phyloP scores from a whole-genome alignment of 2,113 vertebrate genomes.

The Ammodytes dubius region DNA sequence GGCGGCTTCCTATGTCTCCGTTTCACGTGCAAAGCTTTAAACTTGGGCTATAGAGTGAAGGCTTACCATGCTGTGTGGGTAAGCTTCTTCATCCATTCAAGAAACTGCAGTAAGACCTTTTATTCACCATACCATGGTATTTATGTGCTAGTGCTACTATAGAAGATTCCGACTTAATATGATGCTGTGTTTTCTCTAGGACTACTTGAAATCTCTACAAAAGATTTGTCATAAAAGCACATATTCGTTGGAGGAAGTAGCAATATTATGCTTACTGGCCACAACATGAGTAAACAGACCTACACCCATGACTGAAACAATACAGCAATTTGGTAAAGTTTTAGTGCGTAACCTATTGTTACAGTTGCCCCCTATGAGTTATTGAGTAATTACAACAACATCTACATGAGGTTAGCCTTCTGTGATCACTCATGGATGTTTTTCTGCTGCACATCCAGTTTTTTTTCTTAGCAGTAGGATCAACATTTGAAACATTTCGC shows the following conservation, averaged over 20 bases:
- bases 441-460: no score
- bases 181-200: constrained; percentile 76
- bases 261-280: background rate
- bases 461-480: no score
- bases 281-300: background rate
- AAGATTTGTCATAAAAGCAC: constrained; percentile 85
- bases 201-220: constrained; percentile 87
- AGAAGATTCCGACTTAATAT: background rate
- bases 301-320: no score
- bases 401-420: no score
- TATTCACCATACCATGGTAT: background rate
- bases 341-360: no score
- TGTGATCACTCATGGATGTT: no score
- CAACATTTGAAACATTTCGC: no score
- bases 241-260: constrained; percentile 90
- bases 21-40: constrained; percentile 96
- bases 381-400: no score
- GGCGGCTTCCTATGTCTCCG: constrained; percentile 88
- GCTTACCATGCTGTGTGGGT: constrained; percentile 91
- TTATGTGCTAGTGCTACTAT: background rate
- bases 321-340: no score
- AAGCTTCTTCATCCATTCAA: constrained; percentile 48
- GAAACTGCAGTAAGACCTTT: background rate
- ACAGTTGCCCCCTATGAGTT: no score
- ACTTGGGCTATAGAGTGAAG: constrained; percentile 88